Base-by-base conservation (phyloP, 2,888 invertebrate species). In the Panorpa germanica region DNA sequence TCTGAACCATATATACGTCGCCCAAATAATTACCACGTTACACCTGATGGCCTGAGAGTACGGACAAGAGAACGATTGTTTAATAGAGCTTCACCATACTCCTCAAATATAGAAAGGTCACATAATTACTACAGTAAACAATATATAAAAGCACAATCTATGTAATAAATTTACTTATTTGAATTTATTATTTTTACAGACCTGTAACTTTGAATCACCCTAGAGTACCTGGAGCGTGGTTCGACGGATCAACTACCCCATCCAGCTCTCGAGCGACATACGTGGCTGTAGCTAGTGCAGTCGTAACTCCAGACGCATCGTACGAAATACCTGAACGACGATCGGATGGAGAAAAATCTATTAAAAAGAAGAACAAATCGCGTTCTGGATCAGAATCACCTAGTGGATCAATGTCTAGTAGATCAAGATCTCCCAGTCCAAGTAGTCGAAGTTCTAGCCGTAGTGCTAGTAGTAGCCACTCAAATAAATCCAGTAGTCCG, bases 351-450 rank as follows among this genome's bases (percentile, higher is more conserved):
- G 13, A 22, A 29, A 14, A 43, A 38, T 41, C 45, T 40, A 43
- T 44, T 41, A 52, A 51, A 41, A 52, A 50, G 41, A 57, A 51
- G 37, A 46, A 45, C 39, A 55, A 55, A 48, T 55, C 57, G 36
- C 49, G 57, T 39, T 56, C 57, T 40, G 62, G 62, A 39, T 59
- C 59, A 18, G 50, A 61, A 39, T 61, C 62, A 41, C 61, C 62
- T 32, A 55, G 55, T 35, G 61, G 60, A 24, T 61, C 61, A 41
- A 55, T 59, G 33, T 63, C 62, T 36, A 62, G 60, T 44, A 51
- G 63, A 43, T 63, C 64, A 37, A 61, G 59, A 45, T 62, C 63
- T 31, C 56, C 62, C 28, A 55, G 54, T 34, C 54, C 55, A 35
- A 55, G 52, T 43, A 54, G 53, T 39, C 53, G 52, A 38, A 53